Base-by-base conservation (phyloP, 2,113 vertebrate genomes). In the Parotia lawesii region DNA sequence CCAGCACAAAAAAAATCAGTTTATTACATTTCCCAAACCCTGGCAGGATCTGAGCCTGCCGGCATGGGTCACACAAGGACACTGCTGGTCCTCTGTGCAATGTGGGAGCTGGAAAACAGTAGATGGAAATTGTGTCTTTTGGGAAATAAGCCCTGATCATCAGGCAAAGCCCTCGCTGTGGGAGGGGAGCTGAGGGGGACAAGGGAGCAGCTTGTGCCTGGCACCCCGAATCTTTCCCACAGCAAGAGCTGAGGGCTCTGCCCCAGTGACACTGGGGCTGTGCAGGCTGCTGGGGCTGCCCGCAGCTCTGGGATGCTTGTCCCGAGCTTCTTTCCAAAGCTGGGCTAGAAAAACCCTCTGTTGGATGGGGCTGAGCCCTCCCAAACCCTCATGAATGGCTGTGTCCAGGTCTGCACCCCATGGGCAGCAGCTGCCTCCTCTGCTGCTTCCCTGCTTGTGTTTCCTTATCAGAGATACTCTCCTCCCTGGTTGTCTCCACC, bases 301-400 rank as follows among this genome's bases (percentile, higher is more conserved):
- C 1, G 0, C 29, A 48, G 62, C 67, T 50, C 72, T 65, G n/a
- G 35, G 21, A 25, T 35, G 35, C 44, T 66, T 0, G 0, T 4
- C 38, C 35, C 0, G 0, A 71, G 73, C 61, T 74, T 33, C 51
- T 58, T 5, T 53, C 3, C 2, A 54, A 64, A 84, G 56, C 38
- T 35, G 38, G 48, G 27, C 80, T 38, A 33, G 69, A 60, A 70
- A 21, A 61, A 5, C 4, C 17, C 8, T 40, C 61, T 37, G 44
- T 1, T 54, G 65, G 53, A 12, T 75, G 83, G 44, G 67, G 58
- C 54, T 65, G 83, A 79, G 72, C 57, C 65, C 61, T 67, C 2
- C 61, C 77, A 65, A 47, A 75, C 37, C 78, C 74, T 61, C 3
- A 0, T 0, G 0, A 42, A 65, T 23, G 27, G 45, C 66, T 82